phyloP scores from a whole-genome alignment of 2,888 invertebrate species.

The Beris morrisii region DNA sequence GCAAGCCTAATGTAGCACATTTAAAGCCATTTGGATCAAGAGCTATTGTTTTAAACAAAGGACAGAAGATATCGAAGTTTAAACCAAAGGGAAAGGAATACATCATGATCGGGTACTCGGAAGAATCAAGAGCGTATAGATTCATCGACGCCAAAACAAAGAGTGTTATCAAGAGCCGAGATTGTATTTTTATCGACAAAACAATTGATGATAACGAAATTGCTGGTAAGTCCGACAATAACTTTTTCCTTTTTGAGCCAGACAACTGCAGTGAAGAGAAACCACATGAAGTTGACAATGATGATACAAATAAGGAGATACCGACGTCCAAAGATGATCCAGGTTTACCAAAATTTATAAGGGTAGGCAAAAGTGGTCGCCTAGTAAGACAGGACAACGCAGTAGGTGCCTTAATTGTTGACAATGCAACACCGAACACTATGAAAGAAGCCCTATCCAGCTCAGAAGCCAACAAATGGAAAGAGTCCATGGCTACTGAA shows the following conservation, averaged over 20 bases:
- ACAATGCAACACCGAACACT: too few species aligned
- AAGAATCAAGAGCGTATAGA: constrained; percentile 23
- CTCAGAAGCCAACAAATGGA: too few species aligned
- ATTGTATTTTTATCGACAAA: too few species aligned
- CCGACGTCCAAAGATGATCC: too few species aligned
- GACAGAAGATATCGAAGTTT: constrained; percentile 5
- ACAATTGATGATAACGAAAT: too few species aligned
- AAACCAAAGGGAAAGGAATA: background rate
- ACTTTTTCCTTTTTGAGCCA: background rate
- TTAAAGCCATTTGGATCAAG: constrained; percentile 38
- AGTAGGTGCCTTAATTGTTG: too few species aligned
- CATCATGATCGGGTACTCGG: background rate
- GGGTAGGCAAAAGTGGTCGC: too few species aligned
- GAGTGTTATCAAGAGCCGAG: background rate
- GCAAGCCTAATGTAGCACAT: constrained; percentile 37
- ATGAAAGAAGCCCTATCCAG: too few species aligned
- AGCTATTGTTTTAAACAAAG: constrained; percentile 38
- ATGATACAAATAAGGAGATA: too few species aligned
- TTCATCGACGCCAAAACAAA: background rate
- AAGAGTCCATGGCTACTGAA: too few species aligned
- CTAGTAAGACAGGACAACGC: too few species aligned
- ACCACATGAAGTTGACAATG: background rate
- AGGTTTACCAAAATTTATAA: too few species aligned
- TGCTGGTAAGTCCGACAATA: background rate
- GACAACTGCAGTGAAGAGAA: background rate